Percentiles rank a stretch among this genome's conserved stretches.
Conservation (phyloP, 2,888 invertebrate genomes). For the Tinea trinotella region DNA sequence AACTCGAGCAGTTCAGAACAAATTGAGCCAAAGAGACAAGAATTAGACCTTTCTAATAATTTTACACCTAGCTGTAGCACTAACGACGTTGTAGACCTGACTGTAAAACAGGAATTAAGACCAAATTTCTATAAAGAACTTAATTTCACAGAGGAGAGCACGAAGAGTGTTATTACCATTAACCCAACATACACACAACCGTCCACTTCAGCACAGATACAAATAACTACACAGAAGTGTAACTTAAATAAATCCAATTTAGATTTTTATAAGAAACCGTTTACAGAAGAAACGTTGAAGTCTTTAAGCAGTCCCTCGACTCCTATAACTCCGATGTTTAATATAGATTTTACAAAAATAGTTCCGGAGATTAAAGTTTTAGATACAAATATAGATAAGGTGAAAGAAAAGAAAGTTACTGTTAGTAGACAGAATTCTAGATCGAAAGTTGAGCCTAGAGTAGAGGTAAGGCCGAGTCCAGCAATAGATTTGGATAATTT, state of each 20-base stretch:
- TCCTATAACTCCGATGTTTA: constrained; percentile 49
- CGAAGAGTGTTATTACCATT: constrained; percentile 47
- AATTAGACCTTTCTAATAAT: constrained; percentile 22
- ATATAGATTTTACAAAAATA: constrained; percentile 58
- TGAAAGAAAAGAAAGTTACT: background rate
- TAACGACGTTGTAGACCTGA: constrained; percentile 48
- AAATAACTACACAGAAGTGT: background rate
- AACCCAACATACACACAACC: constrained; percentile 61
- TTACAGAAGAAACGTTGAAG: no score
- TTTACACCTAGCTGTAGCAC: constrained; percentile 33
- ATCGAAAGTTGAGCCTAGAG: constrained; percentile 39
- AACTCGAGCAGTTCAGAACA: constrained; percentile 47
- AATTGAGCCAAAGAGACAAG: constrained; percentile 21
- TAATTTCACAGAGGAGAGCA: constrained; percentile 41
- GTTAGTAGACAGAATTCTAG: constrained; percentile 44
- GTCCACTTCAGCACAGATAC: constrained; percentile 40
- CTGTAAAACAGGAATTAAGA: constrained; percentile 40
- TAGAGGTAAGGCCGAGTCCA: constrained; percentile 33
- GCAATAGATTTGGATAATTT: constrained; percentile 48
- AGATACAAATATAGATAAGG: constrained; percentile 30
- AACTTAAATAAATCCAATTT: no score
- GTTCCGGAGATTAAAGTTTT: constrained; percentile 56
- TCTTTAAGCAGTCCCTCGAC: no score
- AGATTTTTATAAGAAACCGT: no score
- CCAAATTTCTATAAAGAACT: constrained; percentile 65